Evolutionary conservation across 2,888 invertebrate species (phyloP), one percentile per base, ranked within the genome.

Genomic region (Andrena bicolor): DNA sequence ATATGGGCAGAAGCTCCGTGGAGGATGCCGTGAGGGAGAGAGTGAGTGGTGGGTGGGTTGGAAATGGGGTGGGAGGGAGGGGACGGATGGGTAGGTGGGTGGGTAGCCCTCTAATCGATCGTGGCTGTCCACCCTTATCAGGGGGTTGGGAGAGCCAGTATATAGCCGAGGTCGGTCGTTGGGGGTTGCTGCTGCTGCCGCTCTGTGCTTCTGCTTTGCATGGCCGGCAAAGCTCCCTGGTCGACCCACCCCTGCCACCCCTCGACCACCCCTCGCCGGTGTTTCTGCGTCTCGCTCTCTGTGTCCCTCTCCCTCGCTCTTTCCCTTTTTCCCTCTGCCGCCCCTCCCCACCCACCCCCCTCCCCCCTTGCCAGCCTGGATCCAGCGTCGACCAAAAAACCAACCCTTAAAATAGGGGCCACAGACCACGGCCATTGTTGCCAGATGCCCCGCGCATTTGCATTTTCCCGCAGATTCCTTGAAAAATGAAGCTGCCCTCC

Each of bases 121-220:
- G 94, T 91, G 91, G 93, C 94, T 94, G 94, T 94, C 94, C 94
- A 94, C 94, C 94, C 94, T 94, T 94, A 94, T 94, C 93, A 94
- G 93, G 90, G 91, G 92, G 92, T 90, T 90, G 90, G 89, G 87
- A 80, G 84, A 88, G 83, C 83, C 86, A 76, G 87, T 87, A 87
- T 88, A 87, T 88, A 88, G 88, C 87, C 88, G 89, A 86, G 89
- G 90, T 90, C 85, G 90, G 89, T 88, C 80, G 85, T 85, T 77
- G 83, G 82, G 88, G 85, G 88, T 85, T 86, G 87, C 87, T 82
- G 88, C 84, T 78, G 80, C 86, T 77, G 81, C 83, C 80, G 69
- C 70, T 80, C 77, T 71, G 80, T 88, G 84, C 84, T 82, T 87
- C 88, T 88, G 92, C 92, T 92, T 92, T 92, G 92, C 91, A 92